Evolutionary conservation across 2,113 vertebrate species (phyloP), one percentile per base, ranked within the genome.

Genomic region (Melanostigma gelatinosum): DNA sequence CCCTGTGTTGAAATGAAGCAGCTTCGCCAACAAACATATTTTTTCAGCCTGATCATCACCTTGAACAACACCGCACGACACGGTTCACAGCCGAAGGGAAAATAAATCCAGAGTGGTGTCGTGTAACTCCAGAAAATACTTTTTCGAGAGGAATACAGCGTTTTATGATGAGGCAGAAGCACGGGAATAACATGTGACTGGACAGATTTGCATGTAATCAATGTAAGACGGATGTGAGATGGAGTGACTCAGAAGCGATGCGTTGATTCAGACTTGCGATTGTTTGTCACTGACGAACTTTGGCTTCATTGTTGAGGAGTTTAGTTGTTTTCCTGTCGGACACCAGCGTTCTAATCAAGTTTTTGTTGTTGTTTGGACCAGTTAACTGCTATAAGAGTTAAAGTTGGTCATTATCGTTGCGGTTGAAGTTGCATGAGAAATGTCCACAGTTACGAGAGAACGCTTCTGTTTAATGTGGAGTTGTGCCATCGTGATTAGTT

Each of bases 1-100:
- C 24, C 13, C 32, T 24, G 63, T 52, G 75, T 77, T 75, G 71
- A 38, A 85, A 76, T 9, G 32, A 70, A 40, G 36, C 34, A 2
- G 48, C 69, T 65, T 40, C 4, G 87, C 85, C 88, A 92, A 86
- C 82, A 86, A 80, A 83, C 77, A 88, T 79, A 85, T 89, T 86
- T 88, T 68, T 32, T 44, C 78, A 88, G 84, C 76, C 75, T 60
- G 74, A 32, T 80, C 68, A 60, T 73, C 71, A 72, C 72, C 75
- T 72, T 54, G 75, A 40, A 52, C 48, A 80, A 75, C 77, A 57
- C 73, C 42, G 66, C 77, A 32, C 9, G 64, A 24, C 87, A 58
- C 3, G 62, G 60, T 83, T 79, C 73, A 70, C 72, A 68, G 54
- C 73, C 67, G 71, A 65, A 81, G 8, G 6, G 48, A 75, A 88